Conservation (phyloP, 2,113 vertebrate species). For the Peromyscus polionotus region DNA sequence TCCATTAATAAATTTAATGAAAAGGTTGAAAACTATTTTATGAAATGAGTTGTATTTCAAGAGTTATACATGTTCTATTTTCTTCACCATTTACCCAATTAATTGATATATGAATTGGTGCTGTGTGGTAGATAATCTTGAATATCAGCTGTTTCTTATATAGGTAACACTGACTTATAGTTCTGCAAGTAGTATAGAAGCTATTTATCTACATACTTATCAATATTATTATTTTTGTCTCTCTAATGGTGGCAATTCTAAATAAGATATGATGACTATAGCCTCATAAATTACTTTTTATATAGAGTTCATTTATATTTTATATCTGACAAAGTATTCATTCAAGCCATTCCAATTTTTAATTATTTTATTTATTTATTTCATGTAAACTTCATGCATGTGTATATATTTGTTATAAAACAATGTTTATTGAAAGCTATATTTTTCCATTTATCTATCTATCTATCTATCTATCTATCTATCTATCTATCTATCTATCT, state of each 20-base stretch:
- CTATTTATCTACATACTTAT: neutral
- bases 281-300: neutral
- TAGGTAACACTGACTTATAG: neutral
- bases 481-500: no score
- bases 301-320: neutral
- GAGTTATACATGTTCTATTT: neutral
- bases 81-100: neutral
- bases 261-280: neutral
- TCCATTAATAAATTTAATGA: neutral
- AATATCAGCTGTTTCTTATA: neutral
- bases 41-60: no score
- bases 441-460: no score
- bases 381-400: no score
- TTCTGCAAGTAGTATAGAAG: neutral
- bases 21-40: neutral
- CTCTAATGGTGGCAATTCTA: neutral
- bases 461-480: no score
- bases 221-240: neutral
- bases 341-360: no score
- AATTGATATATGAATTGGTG: neutral
- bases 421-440: no score
- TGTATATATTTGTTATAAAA: no score
- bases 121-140: neutral
- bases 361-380: no score
- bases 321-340: no score